phyloP scores from a whole-genome alignment of 2,113 vertebrate species.

The Isurus oxyrinchus region DNA sequence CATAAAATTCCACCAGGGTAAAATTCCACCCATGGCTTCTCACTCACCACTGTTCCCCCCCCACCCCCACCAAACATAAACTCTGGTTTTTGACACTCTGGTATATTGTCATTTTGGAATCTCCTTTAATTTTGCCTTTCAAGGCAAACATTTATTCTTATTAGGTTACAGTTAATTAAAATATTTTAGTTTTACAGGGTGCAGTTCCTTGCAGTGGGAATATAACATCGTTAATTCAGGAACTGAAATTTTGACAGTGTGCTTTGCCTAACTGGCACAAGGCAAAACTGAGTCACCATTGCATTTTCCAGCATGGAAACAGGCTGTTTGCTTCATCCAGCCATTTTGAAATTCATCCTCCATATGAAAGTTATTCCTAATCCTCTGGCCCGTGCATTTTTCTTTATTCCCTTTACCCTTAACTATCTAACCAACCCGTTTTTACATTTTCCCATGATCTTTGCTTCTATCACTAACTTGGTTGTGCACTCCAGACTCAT shows the following conservation, averaged over 20 bases:
- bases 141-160: too few species aligned
- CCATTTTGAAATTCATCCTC: background rate
- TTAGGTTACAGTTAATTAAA: too few species aligned
- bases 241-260: background rate
- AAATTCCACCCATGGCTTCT: too few species aligned
- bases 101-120: too few species aligned
- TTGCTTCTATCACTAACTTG: background rate
- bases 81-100: too few species aligned
- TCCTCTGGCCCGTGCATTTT: background rate
- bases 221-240: background rate
- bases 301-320: background rate
- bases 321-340: background rate
- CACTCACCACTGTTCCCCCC: too few species aligned
- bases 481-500: background rate
- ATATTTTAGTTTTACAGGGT: too few species aligned
- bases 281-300: background rate
- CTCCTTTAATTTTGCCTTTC: too few species aligned
- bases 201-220: too few species aligned
- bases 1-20: too few species aligned
- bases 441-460: background rate
- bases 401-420: background rate
- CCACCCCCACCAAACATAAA: too few species aligned
- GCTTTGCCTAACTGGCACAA: background rate
- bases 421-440: too few species aligned
- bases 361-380: background rate